Evolutionary conservation across 2,797 vertebrate genomes (phyloP).

Genomic region (Dicrostonyx torquatus): DNA sequence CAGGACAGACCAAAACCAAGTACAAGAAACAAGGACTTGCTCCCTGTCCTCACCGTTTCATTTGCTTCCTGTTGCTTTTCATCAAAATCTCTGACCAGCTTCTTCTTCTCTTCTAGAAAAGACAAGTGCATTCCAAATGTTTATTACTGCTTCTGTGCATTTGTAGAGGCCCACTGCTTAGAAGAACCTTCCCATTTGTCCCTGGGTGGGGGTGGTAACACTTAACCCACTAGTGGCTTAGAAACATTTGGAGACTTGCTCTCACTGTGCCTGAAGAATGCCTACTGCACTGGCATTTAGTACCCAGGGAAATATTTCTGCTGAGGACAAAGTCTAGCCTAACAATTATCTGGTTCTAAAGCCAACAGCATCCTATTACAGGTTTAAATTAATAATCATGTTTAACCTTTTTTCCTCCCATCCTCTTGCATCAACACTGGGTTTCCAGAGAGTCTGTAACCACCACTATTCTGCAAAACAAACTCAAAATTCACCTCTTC

Average conservation of each 20-base stretch:
- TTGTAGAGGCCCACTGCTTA: slow-evolving; percentile 14
- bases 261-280: background rate
- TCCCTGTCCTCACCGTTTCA: slow-evolving; percentile 91
- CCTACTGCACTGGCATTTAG: background rate
- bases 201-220: background rate
- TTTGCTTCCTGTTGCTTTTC: slow-evolving; percentile 95
- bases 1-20: slow-evolving; percentile 33
- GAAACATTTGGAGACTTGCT: background rate
- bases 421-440: background rate
- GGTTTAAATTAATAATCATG: slow-evolving; percentile 11
- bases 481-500: background rate
- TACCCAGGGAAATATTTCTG: background rate
- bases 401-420: background rate
- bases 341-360: slow-evolving; percentile 23
- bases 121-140: slow-evolving; percentile 39
- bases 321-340: background rate
- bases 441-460: background rate
- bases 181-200: background rate
- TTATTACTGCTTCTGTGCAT: background rate
- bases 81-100: slow-evolving; percentile 93
- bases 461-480: slow-evolving; percentile 35
- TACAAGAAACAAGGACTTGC: slow-evolving; percentile 45
- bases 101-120: slow-evolving; percentile 95
- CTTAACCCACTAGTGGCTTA: slow-evolving; percentile 23
- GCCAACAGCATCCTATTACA: background rate